Percentiles rank a stretch among this genome's conserved stretches.
phyloP scores from a whole-genome alignment of 2,113 vertebrate genomes.

The Gymnorhina tibicen region DNA sequence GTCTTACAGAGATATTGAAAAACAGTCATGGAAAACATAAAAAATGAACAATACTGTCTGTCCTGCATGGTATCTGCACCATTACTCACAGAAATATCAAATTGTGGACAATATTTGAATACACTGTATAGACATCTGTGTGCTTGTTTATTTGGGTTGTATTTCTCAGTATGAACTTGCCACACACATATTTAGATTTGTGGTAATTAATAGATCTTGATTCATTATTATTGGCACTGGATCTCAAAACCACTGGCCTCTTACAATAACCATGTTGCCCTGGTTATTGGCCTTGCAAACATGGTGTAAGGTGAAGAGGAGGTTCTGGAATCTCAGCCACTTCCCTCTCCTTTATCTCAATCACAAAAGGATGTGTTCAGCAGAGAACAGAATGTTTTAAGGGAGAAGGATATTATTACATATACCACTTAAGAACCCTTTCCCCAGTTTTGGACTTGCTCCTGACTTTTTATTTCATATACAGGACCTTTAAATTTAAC shows the following conservation, averaged over 20 bases:
- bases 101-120: not conserved
- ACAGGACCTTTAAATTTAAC: not conserved
- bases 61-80: not conserved
- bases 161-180: not conserved
- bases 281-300: not conserved
- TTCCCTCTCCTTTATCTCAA: not conserved
- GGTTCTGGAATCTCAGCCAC: not conserved
- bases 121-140: rapidly evolving
- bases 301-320: not conserved
- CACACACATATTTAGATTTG: not conserved
- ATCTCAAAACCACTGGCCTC: not conserved
- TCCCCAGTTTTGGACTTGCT: not conserved
- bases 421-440: not conserved
- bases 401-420: not conserved
- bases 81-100: not conserved
- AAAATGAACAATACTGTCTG: not conserved
- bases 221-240: not conserved
- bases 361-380: not conserved
- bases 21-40: not conserved
- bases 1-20: not conserved
- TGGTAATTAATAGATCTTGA: not conserved
- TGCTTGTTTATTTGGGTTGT: not conserved
- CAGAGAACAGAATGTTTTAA: not conserved
- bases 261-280: not conserved
- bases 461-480: not conserved